Conservation (phyloP, 2,888 invertebrate genomes). For the Oxytorus armatus region DNA sequence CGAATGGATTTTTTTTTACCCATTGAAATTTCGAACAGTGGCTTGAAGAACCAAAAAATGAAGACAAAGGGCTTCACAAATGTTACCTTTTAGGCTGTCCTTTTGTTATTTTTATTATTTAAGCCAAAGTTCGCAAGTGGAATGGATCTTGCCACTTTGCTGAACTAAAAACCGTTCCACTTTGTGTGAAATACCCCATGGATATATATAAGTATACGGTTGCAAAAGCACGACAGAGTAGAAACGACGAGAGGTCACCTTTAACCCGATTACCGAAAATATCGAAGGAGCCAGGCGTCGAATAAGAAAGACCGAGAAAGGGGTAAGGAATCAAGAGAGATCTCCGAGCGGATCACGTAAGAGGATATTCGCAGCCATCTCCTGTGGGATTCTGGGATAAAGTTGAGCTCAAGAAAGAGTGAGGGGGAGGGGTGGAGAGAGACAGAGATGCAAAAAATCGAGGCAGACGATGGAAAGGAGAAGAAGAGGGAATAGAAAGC, state of each 20-base stretch:
- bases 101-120: background rate
- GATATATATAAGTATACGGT: constrained; percentile 6
- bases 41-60: too few species aligned
- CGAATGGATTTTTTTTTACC: too few species aligned
- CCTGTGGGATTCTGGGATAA: constrained; percentile 52
- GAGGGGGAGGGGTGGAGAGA: background rate
- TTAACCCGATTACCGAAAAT: constrained; percentile 69
- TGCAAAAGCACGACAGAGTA: constrained; percentile 5
- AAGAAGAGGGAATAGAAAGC: constrained; percentile 3
- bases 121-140: background rate
- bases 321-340: constrained; percentile 57
- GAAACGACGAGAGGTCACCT: constrained; percentile 40
- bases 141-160: background rate
- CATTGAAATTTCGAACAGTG: too few species aligned
- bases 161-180: background rate
- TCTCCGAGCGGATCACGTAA: constrained; percentile 65
- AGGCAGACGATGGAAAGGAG: constrained; percentile 2
- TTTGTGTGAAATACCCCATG: background rate
- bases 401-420: constrained; percentile 50
- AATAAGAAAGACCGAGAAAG: constrained; percentile 49
- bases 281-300: constrained; percentile 52
- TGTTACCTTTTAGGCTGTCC: background rate
- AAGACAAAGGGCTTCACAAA: too few species aligned
- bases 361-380: constrained; percentile 65
- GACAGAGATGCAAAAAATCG: constrained; percentile 8